Evolutionary conservation across 2,797 vertebrate genomes (phyloP).

Genomic region (Lindbergichthys nudifrons): DNA sequence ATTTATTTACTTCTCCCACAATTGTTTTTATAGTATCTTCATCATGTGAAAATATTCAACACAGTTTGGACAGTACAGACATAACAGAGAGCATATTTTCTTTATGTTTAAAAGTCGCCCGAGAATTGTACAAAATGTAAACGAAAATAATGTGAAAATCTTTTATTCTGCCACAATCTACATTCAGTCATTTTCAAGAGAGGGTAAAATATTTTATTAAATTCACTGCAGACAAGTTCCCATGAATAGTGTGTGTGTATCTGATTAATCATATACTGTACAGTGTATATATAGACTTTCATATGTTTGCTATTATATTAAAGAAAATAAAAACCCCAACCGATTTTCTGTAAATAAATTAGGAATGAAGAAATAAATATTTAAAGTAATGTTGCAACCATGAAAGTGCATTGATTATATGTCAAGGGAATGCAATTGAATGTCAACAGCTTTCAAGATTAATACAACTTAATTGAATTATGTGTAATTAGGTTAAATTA

Average conservation of each 20-base stretch:
- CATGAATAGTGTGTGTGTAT: not conserved
- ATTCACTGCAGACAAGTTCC: not conserved
- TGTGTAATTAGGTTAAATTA: not conserved
- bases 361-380: constrained; percentile 9
- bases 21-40: not conserved
- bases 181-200: constrained; percentile 5
- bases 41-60: not conserved
- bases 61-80: not conserved
- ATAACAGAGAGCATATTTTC: not conserved
- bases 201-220: not conserved
- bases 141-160: not conserved
- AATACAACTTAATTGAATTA: not conserved
- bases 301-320: not conserved
- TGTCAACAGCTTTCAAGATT: not conserved
- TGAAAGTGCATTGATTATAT: not conserved
- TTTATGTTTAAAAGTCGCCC: not conserved
- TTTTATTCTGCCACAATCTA: not conserved
- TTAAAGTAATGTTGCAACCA: not conserved
- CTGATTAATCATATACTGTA: not conserved
- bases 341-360: constrained; percentile 16
- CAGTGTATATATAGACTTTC: not conserved
- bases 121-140: not conserved
- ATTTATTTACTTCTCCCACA: constrained; percentile 23
- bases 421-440: not conserved
- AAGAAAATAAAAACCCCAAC: not conserved